Base-by-base conservation (phyloP, 1,140 invertebrate genomes). In the Bombus fervidus region DNA sequence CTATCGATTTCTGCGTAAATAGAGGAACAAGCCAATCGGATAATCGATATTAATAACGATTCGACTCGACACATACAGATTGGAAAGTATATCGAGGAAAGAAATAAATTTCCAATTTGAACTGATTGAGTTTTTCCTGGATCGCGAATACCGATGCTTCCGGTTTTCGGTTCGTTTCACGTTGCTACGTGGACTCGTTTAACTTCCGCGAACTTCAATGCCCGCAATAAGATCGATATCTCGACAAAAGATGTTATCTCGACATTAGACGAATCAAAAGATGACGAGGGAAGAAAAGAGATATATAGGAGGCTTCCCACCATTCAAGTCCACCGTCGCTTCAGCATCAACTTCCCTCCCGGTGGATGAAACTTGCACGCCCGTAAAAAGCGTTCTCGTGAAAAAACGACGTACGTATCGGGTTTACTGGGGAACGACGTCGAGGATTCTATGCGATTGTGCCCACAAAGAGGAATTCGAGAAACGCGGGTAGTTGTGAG, bases 231-330 rank as follows among this genome's bases (percentile, higher is more conserved):
- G 87, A 86, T 86, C 87, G 83, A 88, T 89, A 89, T 64, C 68
- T 69, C 34, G 79, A 82, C 74, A 89, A 89, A 88, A 81, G 83
- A 53, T n/a, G 37, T 62, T 47, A 62, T 62, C 77, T 69, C 72
- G 28, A 62, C 28, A 89, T 89, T 89, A 89, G 83, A 47, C 53
- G 87, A 89, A 86, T 89, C 83, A 89, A 89, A 88, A 88, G 78
- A 85, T 59, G 79, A 22, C 22, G 72, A 57, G 31, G 53, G 37
- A 72, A 31, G 79, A 41, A 79, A 86, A 39, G 31, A 18, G 62
- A 71, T 41, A 68, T 43, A 18, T 25, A 12, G 13, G 13, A 6
- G 31, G 59, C 8, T 15, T 78, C 86, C 78, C n/a, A 31, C 68
- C 57, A 83, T 85, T 85, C 64, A 39, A 69, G 37, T 31, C 37